Evolutionary conservation across 2,797 vertebrate species (phyloP).

Genomic region (Petrocephalus schoutedeni): DNA sequence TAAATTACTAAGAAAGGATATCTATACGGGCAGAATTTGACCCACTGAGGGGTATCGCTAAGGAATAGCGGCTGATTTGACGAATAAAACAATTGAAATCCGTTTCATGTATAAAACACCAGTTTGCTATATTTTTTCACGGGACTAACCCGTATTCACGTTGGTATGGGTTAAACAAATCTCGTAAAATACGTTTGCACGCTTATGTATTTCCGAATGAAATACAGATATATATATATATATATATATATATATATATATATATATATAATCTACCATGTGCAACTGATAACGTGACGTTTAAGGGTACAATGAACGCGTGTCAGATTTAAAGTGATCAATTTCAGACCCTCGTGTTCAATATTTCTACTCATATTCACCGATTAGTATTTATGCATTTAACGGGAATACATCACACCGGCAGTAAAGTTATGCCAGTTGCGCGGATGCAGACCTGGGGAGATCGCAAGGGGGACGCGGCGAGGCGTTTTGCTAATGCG

Average conservation of each 20-base stretch:
- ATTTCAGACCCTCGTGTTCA: not conserved
- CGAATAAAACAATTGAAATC: not conserved
- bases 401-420: not conserved
- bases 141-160: not conserved
- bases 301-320: not conserved
- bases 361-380: not conserved
- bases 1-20: not conserved
- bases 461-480: not conserved
- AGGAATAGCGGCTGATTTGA: not conserved
- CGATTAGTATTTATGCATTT: not conserved
- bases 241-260: not conserved
- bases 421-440: not conserved
- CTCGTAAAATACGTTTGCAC: not conserved
- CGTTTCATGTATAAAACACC: not conserved
- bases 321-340: not conserved
- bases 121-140: not conserved
- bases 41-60: not conserved
- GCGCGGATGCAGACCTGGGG: not conserved
- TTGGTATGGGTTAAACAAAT: not conserved
- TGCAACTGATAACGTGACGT: not conserved
- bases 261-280: not conserved
- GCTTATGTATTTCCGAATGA: not conserved
- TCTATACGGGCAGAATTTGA: no score
- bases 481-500: not conserved
- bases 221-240: not conserved